Evolutionary conservation across 2,113 vertebrate species (phyloP).

Genomic region (Nesogale talazaci): DNA sequence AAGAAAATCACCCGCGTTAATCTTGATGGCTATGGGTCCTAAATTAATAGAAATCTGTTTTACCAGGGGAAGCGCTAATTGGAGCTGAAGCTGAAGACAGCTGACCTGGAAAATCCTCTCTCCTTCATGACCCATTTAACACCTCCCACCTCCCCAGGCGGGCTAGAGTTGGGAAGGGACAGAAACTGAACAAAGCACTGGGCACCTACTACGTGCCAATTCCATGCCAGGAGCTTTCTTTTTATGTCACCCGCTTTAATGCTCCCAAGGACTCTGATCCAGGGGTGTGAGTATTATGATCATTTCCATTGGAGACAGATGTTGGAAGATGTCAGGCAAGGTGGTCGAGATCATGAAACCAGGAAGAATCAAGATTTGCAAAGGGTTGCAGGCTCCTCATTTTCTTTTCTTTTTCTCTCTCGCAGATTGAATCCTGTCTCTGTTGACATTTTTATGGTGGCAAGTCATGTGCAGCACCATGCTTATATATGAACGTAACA

Average conservation of each 20-base stretch:
- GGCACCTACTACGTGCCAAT: constrained; percentile 7
- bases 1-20: background rate
- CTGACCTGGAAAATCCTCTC: constrained; percentile 55
- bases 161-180: background rate
- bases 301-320: background rate
- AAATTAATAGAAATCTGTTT: constrained; percentile 10
- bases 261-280: background rate
- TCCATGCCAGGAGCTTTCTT: background rate
- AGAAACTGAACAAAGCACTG: background rate
- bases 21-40: constrained; percentile 10
- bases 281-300: background rate
- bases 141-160: constrained; percentile 40
- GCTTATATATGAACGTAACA: background rate
- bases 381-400: background rate
- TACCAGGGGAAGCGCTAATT: constrained; percentile 23
- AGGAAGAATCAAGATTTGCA: background rate
- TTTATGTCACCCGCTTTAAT: background rate
- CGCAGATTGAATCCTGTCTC: background rate
- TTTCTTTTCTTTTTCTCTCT: background rate
- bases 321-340: background rate
- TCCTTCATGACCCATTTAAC: constrained; percentile 40
- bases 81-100: constrained; percentile 45
- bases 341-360: background rate
- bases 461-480: background rate
- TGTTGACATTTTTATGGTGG: background rate